Percentiles rank a stretch among this genome's conserved stretches.
These are phyloP conservation scores for Myotis daubentonii DNA, from an alignment of 2,797 vertebrate species.

Conservation along the genomic window DNA sequence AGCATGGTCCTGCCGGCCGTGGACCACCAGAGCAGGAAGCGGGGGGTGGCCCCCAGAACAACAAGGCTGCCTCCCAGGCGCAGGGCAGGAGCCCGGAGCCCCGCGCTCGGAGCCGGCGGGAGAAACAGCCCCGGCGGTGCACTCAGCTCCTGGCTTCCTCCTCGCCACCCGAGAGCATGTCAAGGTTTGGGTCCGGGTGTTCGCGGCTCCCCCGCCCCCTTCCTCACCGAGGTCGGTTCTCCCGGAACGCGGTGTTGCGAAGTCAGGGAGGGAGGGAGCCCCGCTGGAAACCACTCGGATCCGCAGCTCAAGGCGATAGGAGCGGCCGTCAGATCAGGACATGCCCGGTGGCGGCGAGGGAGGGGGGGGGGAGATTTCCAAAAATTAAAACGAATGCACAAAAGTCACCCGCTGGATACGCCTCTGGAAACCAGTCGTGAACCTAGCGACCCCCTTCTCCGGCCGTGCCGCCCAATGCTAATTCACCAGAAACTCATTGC, in stretches of 20 bases:
- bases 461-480: constrained; percentile 53
- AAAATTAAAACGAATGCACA: constrained; percentile 67
- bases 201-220: constrained; percentile 52
- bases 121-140: constrained; percentile 7
- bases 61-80: constrained; percentile 49
- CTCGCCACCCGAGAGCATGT: constrained; percentile 68
- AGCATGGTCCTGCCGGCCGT: constrained; percentile 90
- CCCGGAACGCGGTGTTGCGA: constrained; percentile 60
- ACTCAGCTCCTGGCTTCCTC: constrained; percentile 69
- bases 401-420: constrained; percentile 63
- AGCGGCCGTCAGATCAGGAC: constrained; percentile 71
- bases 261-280: constrained; percentile 60
- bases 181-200: constrained; percentile 77
- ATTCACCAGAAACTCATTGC: constrained; percentile 73
- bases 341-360: constrained; percentile 58
- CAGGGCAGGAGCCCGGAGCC: background rate
- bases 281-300: constrained; percentile 32
- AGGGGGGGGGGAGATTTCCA: background rate
- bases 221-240: constrained; percentile 25
- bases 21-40: constrained; percentile 60
- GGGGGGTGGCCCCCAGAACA: constrained; percentile 12
- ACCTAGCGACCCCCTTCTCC: constrained; percentile 37
- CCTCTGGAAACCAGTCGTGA: constrained; percentile 31
- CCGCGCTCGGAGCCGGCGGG: background rate
- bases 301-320: constrained; percentile 42